Conservation (phyloP, 2,888 invertebrate genomes). For the Creontiades dilutus region DNA sequence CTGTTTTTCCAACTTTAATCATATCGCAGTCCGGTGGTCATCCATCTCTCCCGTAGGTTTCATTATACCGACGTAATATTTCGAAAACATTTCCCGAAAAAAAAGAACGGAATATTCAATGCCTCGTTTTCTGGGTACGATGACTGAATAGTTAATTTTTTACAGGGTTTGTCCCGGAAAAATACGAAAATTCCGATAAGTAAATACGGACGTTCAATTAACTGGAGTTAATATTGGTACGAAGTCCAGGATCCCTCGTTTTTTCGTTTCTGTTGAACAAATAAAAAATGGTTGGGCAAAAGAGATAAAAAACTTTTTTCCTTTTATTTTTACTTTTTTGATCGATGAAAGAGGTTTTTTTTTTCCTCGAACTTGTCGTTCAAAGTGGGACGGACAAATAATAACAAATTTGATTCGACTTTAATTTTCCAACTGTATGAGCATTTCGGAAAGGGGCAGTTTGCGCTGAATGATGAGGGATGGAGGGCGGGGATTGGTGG, state of each 20-base stretch:
- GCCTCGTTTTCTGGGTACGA: not conserved
- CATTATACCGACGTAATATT: not conserved
- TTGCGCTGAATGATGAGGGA: not conserved
- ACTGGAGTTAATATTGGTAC: not conserved
- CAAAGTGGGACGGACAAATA: not conserved
- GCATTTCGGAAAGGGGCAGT: not conserved
- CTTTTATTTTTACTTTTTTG: not conserved
- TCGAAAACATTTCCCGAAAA: not conserved
- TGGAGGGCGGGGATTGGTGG: not conserved
- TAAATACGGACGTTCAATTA: constrained; percentile 61
- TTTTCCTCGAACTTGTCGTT: not conserved
- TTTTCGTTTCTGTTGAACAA: not conserved
- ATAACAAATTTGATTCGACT: constrained; percentile 51
- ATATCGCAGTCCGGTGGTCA: not conserved
- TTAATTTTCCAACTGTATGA: constrained; percentile 57
- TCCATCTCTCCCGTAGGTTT: constrained; percentile 32
- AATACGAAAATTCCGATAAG: constrained; percentile 26
- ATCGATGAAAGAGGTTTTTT: not conserved
- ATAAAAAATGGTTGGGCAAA: constrained; percentile 7
- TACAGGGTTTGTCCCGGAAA: not conserved
- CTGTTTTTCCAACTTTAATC: constrained; percentile 3
- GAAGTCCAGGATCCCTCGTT: not conserved
- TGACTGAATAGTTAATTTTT: constrained; percentile 18
- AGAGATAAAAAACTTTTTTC: not conserved
- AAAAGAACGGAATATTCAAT: constrained; percentile 22